Conservation (phyloP, 2,113 vertebrate species). For the Struthidea cinerea region DNA sequence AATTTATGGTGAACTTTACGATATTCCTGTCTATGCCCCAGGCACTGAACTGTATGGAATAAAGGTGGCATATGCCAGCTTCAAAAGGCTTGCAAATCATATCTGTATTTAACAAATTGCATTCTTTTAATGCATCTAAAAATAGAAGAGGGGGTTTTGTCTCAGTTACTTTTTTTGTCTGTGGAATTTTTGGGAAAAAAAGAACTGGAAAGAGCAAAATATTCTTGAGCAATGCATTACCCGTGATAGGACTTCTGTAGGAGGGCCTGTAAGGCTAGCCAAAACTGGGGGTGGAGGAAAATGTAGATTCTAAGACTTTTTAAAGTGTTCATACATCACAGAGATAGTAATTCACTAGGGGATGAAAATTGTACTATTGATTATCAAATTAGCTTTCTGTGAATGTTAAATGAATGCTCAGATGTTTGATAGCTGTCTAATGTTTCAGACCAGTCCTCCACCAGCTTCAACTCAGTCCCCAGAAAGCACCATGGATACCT, state of each 20-base stretch:
- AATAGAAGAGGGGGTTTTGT: not conserved
- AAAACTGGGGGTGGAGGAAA: not conserved
- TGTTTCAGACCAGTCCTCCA: constrained; percentile 71
- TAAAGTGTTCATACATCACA: not conserved
- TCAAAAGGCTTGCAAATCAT: not conserved
- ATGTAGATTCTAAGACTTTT: not conserved
- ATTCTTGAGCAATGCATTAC: not conserved
- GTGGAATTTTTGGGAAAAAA: not conserved
- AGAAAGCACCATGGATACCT: constrained; percentile 71
- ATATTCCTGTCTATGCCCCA: not conserved
- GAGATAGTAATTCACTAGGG: not conserved
- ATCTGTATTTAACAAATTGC: not conserved
- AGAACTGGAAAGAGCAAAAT: not conserved
- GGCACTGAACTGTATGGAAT: not conserved
- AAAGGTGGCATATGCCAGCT: not conserved
- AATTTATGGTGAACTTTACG: not conserved
- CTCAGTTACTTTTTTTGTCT: not conserved
- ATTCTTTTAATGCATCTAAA: not conserved
- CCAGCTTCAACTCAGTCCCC: constrained; percentile 68
- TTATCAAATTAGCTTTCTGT: not conserved
- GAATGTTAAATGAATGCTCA: not conserved
- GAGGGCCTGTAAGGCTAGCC: not conserved
- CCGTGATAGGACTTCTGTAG: not conserved
- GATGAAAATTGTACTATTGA: not conserved
- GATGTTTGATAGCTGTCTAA: not conserved